Conservation (phyloP, 2,797 vertebrate species). For the Pelochelys cantorii region DNA sequence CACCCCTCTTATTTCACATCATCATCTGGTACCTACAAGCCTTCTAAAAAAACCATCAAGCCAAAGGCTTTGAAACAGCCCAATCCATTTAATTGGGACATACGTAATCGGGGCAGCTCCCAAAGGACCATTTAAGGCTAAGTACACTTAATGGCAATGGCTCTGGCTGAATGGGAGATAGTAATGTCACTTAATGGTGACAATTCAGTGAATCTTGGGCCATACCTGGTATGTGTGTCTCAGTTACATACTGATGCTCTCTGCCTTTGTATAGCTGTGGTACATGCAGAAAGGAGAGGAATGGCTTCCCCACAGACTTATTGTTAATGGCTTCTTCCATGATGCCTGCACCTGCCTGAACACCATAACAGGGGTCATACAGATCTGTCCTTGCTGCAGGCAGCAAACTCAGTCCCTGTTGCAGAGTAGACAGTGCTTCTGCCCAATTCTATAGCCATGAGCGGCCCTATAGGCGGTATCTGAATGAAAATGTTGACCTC, state of each 20-base stretch:
- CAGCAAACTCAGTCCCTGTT: neutral
- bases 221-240: neutral
- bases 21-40: neutral
- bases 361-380: neutral
- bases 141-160: neutral
- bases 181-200: neutral
- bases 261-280: neutral
- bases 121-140: neutral
- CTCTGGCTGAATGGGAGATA: neutral
- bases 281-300: neutral
- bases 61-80: neutral
- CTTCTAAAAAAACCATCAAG: neutral
- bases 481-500: neutral
- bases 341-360: neutral
- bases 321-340: neutral
- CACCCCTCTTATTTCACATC: neutral
- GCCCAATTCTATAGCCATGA: neutral
- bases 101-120: neutral
- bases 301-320: neutral
- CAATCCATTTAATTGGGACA: neutral
- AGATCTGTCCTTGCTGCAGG: neutral
- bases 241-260: neutral
- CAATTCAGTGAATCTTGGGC: neutral
- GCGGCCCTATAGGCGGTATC: neutral
- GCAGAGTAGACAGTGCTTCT: neutral